Base-by-base conservation (phyloP, 2,888 invertebrate genomes). In the Brassicogethes aeneus region DNA sequence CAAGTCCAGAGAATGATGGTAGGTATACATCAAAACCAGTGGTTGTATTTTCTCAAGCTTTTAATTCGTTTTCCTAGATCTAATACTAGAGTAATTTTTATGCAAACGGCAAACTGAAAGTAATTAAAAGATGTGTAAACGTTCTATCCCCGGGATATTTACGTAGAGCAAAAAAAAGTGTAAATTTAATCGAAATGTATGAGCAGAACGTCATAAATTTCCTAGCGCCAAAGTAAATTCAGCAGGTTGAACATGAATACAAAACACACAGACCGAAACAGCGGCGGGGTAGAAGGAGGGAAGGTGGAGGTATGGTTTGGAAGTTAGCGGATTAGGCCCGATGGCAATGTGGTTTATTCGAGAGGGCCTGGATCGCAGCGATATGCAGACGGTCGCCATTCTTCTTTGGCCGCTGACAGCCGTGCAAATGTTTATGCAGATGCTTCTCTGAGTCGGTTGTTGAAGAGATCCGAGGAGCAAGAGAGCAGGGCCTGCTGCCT, bases 341-440 rank as follows among this genome's bases (percentile, higher is more conserved):
- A 40, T 32, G 46, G 43, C 46, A 43, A 43, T 39, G 41, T 43
- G 46, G 45, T 41, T 36, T 40, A 40, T 40, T 43, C 40, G 16
- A 17, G 45, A 46, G 47, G 47, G 47, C 40, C 50, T 52, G 50
- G 37, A 42, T 33, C 40, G 49, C 44, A 46, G 53, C 53, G 56
- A 56, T 60, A 57, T 57, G 55, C 58, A 56, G 53, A 53, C 57
- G 54, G 53, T 53, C 53, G 56, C 57, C 56, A 61, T 61, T 56
- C 59, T 56, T 61, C 59, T 59, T n/a, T 59, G 44, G 37, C 44
- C 55, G 57, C 51, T 57, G 61, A 61, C 61, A 59, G 57, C 55
- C 57, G 50, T 59, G 59, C 58, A 60, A 59, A 59, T 60, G 61
- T 60, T 61, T 61, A 61, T 61, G 59, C 59, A 59, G 59, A 60